Conservation (phyloP, 2,797 vertebrate genomes). For the Sebastes minor region DNA sequence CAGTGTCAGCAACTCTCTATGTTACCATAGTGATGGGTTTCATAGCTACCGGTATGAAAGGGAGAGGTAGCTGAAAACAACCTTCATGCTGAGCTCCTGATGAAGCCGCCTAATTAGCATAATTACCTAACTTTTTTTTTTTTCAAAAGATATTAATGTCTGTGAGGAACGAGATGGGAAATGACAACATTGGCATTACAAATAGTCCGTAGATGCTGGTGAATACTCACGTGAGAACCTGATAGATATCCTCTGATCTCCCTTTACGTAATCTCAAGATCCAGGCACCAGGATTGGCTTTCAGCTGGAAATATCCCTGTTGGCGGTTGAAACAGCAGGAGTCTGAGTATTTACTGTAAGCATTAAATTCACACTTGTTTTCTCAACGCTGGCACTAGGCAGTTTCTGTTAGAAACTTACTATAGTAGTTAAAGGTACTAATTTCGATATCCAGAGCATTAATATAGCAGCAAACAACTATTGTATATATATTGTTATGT, state of each 20-base stretch:
- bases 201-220: not conserved
- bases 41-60: constrained; percentile 49
- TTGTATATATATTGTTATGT: too few relatives aligned
- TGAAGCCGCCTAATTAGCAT: constrained; percentile 41
- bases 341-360: not conserved
- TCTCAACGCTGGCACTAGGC: not conserved
- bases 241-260: constrained; percentile 93
- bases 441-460: too few relatives aligned
- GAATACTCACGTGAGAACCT: constrained; percentile 89
- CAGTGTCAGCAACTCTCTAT: constrained; percentile 68
- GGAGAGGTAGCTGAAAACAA: constrained; percentile 53
- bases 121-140: not conserved
- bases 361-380: constrained; percentile 7
- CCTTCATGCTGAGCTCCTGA: constrained; percentile 50
- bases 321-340: constrained; percentile 16
- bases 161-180: not conserved
- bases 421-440: not conserved
- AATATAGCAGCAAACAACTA: too few relatives aligned
- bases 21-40: constrained; percentile 79
- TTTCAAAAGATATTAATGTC: not conserved
- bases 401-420: not conserved
- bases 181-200: not conserved
- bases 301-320: constrained; percentile 98
- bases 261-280: constrained; percentile 90
- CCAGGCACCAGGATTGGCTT: constrained; percentile 97